These are phyloP conservation scores for Carpatolechia fugitivella DNA, from an alignment of 2,888 invertebrate species.

Conservation along the genomic window DNA sequence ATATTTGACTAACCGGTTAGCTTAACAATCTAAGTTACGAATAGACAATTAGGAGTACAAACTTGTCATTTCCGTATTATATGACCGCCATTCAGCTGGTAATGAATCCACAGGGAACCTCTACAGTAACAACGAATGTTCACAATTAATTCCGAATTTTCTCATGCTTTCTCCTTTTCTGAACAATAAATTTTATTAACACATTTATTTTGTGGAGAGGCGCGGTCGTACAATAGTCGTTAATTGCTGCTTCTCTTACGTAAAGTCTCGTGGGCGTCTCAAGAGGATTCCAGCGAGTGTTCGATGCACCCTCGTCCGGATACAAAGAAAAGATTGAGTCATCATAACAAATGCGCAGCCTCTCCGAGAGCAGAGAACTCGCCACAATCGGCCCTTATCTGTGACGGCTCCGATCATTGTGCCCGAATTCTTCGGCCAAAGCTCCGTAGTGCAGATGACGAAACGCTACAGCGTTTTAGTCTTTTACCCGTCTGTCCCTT, in stretches of 20 bases:
- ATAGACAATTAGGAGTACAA: slow-evolving; percentile 38
- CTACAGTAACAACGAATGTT: slow-evolving; percentile 49
- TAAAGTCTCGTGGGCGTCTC: slow-evolving; percentile 50
- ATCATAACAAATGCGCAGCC: slow-evolving; percentile 75
- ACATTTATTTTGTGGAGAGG: slow-evolving; percentile 58
- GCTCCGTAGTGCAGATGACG: slow-evolving; percentile 50
- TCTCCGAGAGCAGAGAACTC: slow-evolving; percentile 62
- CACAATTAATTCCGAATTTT: slow-evolving; percentile 55
- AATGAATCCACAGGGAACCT: slow-evolving; percentile 45
- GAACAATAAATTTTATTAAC: slow-evolving; percentile 73
- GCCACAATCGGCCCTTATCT: slow-evolving; percentile 71
- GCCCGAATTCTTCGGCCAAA: slow-evolving; percentile 56
- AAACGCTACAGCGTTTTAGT: slow-evolving; percentile 49
- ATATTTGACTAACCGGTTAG: slow-evolving; percentile 21
- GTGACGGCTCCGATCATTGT: slow-evolving; percentile 72
- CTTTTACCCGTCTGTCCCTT: slow-evolving; percentile 65
- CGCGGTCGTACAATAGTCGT: slow-evolving; percentile 60
- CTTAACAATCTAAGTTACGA: slow-evolving; percentile 27
- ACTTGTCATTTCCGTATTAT: slow-evolving; percentile 47
- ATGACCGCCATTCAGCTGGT: slow-evolving; percentile 43
- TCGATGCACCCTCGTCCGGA: slow-evolving; percentile 46
- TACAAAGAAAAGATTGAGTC: slow-evolving; percentile 77
- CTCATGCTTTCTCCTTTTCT: slow-evolving; percentile 59
- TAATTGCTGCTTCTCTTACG: slow-evolving; percentile 74
- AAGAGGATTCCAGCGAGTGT: slow-evolving; percentile 43